Evolutionary conservation across 2,888 invertebrate species (phyloP).

Genomic region (Trachelus stipa): DNA sequence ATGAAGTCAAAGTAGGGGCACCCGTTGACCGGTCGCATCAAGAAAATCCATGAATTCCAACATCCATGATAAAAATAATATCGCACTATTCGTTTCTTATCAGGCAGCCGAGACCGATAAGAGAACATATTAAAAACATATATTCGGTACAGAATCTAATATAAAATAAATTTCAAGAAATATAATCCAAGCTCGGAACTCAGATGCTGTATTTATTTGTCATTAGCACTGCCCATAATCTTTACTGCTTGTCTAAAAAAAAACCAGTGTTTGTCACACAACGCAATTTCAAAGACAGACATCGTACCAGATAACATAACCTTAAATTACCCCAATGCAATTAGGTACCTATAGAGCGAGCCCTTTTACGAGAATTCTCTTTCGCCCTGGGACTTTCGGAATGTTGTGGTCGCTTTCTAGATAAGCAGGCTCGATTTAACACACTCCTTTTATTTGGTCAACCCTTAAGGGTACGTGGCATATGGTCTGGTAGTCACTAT

Average conservation of each 20-base stretch:
- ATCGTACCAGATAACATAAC: not conserved
- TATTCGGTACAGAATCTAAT: not conserved
- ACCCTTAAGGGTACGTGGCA: slow-evolving; percentile 15
- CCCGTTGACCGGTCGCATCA: not conserved
- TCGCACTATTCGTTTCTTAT: not conserved
- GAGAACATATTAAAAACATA: not conserved
- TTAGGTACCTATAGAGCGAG: not conserved
- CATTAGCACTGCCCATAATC: not conserved
- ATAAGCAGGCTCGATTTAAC: slow-evolving; percentile 27
- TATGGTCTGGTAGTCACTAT: not conserved
- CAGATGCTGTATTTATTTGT: not conserved
- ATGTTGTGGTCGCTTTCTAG: not conserved
- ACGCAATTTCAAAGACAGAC: not conserved
- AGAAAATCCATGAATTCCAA: not conserved
- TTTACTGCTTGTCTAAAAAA: not conserved
- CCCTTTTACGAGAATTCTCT: not conserved
- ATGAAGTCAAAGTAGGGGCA: not conserved
- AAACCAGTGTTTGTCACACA: not conserved
- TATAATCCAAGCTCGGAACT: not conserved
- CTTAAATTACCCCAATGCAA: not conserved
- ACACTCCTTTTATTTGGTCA: slow-evolving; percentile 28
- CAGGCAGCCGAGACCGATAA: not conserved
- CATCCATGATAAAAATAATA: not conserved
- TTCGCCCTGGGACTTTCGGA: not conserved
- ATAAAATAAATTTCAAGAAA: not conserved